Percentiles rank a stretch among this genome's conserved stretches.
Conservation (phyloP, 2,113 vertebrate species). For the Alligator mississippiensis region DNA sequence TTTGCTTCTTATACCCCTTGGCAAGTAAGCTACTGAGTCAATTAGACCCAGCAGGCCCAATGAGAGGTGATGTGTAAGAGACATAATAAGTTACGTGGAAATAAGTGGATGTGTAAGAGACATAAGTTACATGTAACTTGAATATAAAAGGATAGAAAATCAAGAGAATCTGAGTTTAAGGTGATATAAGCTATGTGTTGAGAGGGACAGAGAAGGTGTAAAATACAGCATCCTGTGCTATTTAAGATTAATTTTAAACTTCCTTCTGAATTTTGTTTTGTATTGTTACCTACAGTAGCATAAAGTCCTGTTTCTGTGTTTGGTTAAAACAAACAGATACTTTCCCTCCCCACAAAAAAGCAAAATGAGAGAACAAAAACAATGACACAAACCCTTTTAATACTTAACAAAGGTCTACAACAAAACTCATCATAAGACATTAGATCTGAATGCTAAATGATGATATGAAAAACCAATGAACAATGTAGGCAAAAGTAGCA, state of each 20-base stretch:
- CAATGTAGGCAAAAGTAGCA: too few relatives aligned
- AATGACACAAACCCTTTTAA: too few relatives aligned
- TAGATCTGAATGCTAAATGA: too few relatives aligned
- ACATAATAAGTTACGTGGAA: too few relatives aligned
- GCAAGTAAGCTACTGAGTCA: not conserved
- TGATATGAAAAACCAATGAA: too few relatives aligned
- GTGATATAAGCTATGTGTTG: not conserved
- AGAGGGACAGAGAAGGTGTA: conserved; percentile 1
- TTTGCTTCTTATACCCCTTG: not conserved
- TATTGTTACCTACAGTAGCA: not conserved
- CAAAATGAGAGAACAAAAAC: too few relatives aligned
- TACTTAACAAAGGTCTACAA: too few relatives aligned
- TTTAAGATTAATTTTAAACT: not conserved
- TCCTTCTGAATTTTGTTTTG: not conserved
- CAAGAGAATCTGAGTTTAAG: not conserved
- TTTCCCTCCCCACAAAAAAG: too few relatives aligned
- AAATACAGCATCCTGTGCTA: not conserved
- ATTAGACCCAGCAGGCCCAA: rapidly evolving
- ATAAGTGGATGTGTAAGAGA: too few relatives aligned
- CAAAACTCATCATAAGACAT: too few relatives aligned
- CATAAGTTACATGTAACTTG: not conserved
- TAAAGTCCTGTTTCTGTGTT: rapidly evolving
- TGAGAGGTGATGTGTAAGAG: not conserved
- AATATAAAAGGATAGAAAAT: rapidly evolving
- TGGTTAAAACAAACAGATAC: too few relatives aligned